Percentiles rank a stretch among this genome's conserved stretches.
Evolutionary conservation across 2,888 invertebrate species (phyloP).

Genomic region (Ophion ellenae): DNA sequence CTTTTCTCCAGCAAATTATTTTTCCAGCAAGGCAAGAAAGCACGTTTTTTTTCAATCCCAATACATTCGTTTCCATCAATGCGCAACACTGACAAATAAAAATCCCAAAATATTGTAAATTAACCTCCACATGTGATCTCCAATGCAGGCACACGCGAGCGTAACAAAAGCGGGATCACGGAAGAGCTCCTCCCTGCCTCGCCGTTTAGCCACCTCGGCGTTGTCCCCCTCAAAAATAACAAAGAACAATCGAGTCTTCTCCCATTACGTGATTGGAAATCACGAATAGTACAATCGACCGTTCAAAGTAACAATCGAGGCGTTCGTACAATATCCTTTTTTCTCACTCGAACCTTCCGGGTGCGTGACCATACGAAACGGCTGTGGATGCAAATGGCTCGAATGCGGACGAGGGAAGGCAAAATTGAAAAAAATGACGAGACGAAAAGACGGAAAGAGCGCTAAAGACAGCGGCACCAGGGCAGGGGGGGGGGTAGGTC

Average conservation of each 20-base stretch:
- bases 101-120: background rate
- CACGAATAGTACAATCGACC: constrained; percentile 25
- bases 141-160: background rate
- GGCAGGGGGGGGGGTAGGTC: background rate
- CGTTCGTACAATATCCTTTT: constrained; percentile 20
- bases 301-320: constrained; percentile 13
- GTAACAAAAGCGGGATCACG: constrained; percentile 1
- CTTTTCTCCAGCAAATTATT: background rate
- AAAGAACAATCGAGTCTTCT: constrained; percentile 20
- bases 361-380: constrained; percentile 46
- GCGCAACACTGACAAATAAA: background rate
- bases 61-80: background rate
- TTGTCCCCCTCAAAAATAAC: background rate
- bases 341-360: constrained; percentile 46
- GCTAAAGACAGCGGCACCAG: background rate
- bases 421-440: background rate
- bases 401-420: background rate
- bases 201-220: background rate
- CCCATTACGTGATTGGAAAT: constrained; percentile 45
- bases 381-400: constrained; percentile 29
- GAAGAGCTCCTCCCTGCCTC: background rate
- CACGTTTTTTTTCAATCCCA: background rate
- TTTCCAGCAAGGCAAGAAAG: background rate
- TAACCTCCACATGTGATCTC: background rate
- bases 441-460: background rate